Base-by-base conservation (phyloP, 2,888 invertebrate genomes). In the Bugula neritina region DNA sequence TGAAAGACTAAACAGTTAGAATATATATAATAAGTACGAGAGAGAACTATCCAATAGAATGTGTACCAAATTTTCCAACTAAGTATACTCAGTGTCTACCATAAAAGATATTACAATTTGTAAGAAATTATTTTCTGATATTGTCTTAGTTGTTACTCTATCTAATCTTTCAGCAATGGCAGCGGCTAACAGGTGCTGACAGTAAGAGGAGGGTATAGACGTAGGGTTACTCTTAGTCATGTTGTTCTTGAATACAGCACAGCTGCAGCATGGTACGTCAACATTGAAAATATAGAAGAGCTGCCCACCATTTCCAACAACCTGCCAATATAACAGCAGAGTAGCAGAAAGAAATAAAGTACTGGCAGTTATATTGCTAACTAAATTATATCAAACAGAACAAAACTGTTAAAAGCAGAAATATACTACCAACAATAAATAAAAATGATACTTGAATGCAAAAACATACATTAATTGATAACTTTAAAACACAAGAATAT, bases 211-310 rank as follows among this genome's bases (percentile, higher is more conserved):
- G 17, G 27, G 29, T 10, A 63, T 31, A 10, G 63, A 3, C 25
- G 57, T n/a, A 25, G 2, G 21, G 31, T 25, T 31, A 13, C 31
- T 63, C 25, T 55, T 55, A 3, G 29, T 10, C 3, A 31, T 63
- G 31, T 63, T 63, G 5, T 21, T 3, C 31, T 63, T 63, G 31
- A 63, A 63, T 2, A 31, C 31, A 5, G 63, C 3, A 34, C 63
- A 63, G n/a, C 34, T 31, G 34, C 63, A 63, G 63, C 63, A 25
- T 13, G 34, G 63, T 3, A 17, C 31, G 5, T 25, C 29, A 5
- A 63, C 31, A 31, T 63, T 27, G 27, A 63, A 63, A 31, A 27
- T 25, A 31, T 63, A 27, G 27, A 63, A 63, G 55, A 55, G 55
- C 5, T 31, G 27, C 1, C 63, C 63, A 2, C 31, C 27, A 10